Base-by-base conservation (phyloP, 2,797 vertebrate species). In the Cossypha heuglini region DNA sequence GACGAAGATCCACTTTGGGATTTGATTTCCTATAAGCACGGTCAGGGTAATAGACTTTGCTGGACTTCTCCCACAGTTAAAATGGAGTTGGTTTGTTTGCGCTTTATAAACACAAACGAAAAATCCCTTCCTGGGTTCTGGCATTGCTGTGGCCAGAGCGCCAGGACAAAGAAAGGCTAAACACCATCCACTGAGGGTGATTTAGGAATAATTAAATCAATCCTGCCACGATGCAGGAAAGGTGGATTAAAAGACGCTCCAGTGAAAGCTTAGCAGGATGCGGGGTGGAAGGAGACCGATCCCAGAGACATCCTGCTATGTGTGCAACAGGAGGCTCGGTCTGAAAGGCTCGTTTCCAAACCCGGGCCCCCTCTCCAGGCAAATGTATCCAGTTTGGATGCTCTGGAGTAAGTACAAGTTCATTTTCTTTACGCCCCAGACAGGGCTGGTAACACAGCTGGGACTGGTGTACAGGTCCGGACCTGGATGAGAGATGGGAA, bases 151-250 rank as follows among this genome's bases (percentile, higher is more conserved):
- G 85, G 69, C 66, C 18, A 0, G 43, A 69, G 85, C 20, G 4
- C 20, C 51, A 67, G 84, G 86, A 96, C 92, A 93, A 95, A 92
- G 64, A 57, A 86, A 84, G 76, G 71, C 85, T 87, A 86, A 85
- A 38, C 59, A 90, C 54, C 64, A 79, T 95, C 75, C 84, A 74
- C 77, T 9, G 38, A 78, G 85, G 73, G 73, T 75, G 93, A 93
- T 94, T 94, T 94, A 86, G 86, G 71, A 94, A 95, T 87, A 95
- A 96, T 95, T 97, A 96, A 94, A 92, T 95, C 87, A 95, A 92
- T 93, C 92, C 86, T 79, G 45, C 45, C 91, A 95, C 46, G 62
- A 26, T 68, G 76, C 68, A 92, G 79, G 79, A 95, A 94, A 73
- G 81, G 66, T 96, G 95, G 92, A 94, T 97, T 96, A 95, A 84